Base-by-base conservation (phyloP, 2,113 vertebrate species). In the Rhinichthys klamathensis region DNA sequence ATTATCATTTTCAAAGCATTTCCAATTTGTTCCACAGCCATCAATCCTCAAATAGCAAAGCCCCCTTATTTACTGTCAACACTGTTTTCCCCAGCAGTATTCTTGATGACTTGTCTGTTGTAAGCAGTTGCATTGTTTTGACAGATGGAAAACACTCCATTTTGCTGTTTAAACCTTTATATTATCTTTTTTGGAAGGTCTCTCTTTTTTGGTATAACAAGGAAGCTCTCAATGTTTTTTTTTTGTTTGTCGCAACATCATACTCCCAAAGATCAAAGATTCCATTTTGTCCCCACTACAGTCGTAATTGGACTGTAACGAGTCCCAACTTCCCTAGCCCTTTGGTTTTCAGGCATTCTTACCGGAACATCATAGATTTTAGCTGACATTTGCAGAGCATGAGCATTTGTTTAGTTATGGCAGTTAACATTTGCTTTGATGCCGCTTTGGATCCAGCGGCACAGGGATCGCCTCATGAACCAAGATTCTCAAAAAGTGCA, bases 381-480 rank as follows among this genome's bases (percentile, higher is more conserved):
- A 54, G 30, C 49, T 83, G 81, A 83, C 81, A 72, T 83, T 72
- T 83, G 23, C 67, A 72, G 49, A 58, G 21, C 67, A 73, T 58
- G 30, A 41, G 49, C 49, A 83, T 72, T 83, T 83, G 49, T 83
- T 83, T 72, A 72, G 81, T 58, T 58, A 83, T 83, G 81, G 81
- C 81, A 73, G 81, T 83, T 83, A 58, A 72, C 81, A 72, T 83
- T 83, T 83, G 81, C 80, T 81, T 81, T 81, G 63, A 69, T 81
- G 61, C 67, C 23, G 25, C 63, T n/a, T 16, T 69, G 63, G 41
- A 51, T 56, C 80, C 51, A 38, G 67, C 67, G 69, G 63, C 16
- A 6, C 61, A 67, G 11, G 0, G 76, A 65, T 80, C 1, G 25
- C 79, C 41, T 67, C 58, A 67, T 30, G 25, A 58, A 32, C 18